Evolutionary conservation across 1,140 invertebrate genomes (phyloP), one percentile per base, ranked within the genome.

Genomic region (Trachymyrmex cornetzi): DNA sequence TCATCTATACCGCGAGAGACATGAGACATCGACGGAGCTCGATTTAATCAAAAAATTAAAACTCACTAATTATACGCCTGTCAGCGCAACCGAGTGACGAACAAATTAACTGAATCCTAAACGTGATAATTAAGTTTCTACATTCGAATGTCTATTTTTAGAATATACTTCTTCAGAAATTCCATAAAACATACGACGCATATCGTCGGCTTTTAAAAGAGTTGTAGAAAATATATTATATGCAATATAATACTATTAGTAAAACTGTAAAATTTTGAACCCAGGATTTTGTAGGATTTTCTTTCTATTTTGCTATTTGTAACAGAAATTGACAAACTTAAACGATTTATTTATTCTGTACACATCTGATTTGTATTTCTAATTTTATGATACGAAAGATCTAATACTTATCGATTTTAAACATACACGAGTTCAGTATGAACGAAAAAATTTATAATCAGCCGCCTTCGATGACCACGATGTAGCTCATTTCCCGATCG

Each of bases 401-500:
- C 50, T 14, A 27, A 16, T 34, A 34, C n/a, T 9, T 2, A 22
- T 74, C 24, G 11, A 50, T 48, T 57, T 61, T 19, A 44, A 59
- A 77, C 53, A 7, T 27, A 30, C 24, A n/a, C 7, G 16, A 53
- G 12, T 30, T 14, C 34, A 22, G 7, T 44, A 53, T 48, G 81
- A 67, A 89, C 87, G 88, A 87, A 77, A 67, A 88, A 91, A 92
- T 93, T 91, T 93, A 90, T 63, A 72, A 67, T 57, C 82, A 44
- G 1, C 19, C 22, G 16, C 27, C n/a, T 61, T 63, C 27, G 59
- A 53, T 55, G 55, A 59, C 9, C 57, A 64, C 75, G 87, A 88
- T 87, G 88, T 69, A 86, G 82, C 88, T 85, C 77, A 88, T 92
- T 92, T 87, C 85, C 57, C 79, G 82, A 90, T 91, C 90, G 90